Conservation (phyloP, 1,140 invertebrate genomes). For the Tigriopus japonicus region DNA sequence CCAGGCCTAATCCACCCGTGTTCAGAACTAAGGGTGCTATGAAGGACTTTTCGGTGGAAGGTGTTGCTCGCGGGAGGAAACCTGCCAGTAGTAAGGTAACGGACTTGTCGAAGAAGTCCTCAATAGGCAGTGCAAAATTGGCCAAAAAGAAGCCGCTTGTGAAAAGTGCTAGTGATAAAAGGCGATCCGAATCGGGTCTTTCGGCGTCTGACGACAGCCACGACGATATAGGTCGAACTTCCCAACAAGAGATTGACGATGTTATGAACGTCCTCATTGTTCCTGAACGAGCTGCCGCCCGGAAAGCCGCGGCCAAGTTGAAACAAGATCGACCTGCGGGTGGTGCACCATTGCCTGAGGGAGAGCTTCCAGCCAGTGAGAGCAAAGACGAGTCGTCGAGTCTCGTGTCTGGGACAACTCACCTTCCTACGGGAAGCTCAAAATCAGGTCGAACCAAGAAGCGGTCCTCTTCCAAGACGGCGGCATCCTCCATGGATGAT, state of each 20-base stretch:
- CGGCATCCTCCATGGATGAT: conserved; percentile 15
- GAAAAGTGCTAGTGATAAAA: background rate
- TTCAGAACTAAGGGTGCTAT: conserved; percentile 56
- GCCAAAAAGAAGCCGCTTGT: background rate
- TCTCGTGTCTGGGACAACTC: too few species aligned
- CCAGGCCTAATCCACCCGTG: background rate
- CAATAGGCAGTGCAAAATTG: background rate
- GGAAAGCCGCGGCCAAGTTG: conserved; percentile 7
- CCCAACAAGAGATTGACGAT: background rate
- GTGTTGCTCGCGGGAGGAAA: conserved; percentile 15
- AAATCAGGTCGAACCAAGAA: too few species aligned
- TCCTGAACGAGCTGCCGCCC: conserved; percentile 5
- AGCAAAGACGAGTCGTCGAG: too few species aligned
- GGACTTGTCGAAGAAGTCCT: background rate
- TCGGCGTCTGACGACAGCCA: conserved; percentile 22
- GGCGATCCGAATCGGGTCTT: background rate
- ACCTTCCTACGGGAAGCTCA: too few species aligned
- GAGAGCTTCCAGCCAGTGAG: too few species aligned
- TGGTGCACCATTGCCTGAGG: background rate
- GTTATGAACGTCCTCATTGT: conserved; percentile 6
- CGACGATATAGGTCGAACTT: conserved; percentile 14
- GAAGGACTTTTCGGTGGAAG: conserved; percentile 45
- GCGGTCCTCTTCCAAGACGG: background rate
- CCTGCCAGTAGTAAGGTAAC: background rate
- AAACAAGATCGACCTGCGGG: background rate